A percentile compares a stretch with the other conserved stretches of the same genome.
Evolutionary conservation across 2,113 vertebrate species (phyloP).

Genomic region (Hemichromis elongatus): DNA sequence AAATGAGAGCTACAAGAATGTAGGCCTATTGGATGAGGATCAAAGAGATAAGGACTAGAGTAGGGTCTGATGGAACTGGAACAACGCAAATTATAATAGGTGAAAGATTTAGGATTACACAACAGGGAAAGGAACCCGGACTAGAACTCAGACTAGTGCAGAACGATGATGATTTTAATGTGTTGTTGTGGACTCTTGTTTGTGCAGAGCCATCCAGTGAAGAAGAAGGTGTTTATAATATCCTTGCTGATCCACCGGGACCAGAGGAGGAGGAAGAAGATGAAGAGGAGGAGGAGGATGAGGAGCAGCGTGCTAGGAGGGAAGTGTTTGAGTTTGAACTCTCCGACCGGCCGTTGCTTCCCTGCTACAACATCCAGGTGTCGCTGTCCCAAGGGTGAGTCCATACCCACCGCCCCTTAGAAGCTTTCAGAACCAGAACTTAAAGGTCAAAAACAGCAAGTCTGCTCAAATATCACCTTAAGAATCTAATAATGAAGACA

Average conservation of each 20-base stretch:
- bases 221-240: neutral
- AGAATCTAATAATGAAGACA: neutral
- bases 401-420: neutral
- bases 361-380: constrained; percentile 59
- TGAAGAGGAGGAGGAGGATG: constrained; percentile 15
- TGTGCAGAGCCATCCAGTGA: constrained; percentile 7
- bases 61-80: neutral
- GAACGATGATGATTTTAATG: neutral
- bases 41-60: neutral
- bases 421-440: neutral
- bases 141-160: neutral
- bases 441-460: neutral
- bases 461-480: neutral
- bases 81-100: neutral
- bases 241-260: constrained; percentile 43
- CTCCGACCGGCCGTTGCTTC: constrained; percentile 46
- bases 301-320: constrained; percentile 21
- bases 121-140: neutral
- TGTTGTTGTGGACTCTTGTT: neutral
- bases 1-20: neutral
- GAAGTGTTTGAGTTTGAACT: constrained; percentile 60
- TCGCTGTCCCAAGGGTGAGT: constrained; percentile 26
- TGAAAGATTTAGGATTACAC: neutral
- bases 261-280: constrained; percentile 46
- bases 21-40: neutral